Percentiles rank a stretch among this genome's conserved stretches.
Evolutionary conservation across 1,140 invertebrate genomes (phyloP).

Genomic region (Sycobia sp.): DNA sequence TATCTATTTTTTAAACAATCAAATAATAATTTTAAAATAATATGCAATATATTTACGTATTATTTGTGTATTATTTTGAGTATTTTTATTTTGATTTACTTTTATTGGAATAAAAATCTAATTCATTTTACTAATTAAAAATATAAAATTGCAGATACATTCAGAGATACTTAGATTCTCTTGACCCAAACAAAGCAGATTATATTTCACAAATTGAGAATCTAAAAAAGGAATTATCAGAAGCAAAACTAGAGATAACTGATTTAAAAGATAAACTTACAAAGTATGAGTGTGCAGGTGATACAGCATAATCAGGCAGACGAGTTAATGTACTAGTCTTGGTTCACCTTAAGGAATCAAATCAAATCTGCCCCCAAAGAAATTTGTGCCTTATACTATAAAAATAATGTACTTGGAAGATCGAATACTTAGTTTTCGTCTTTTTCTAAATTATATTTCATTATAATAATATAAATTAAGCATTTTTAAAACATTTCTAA

Average conservation of each 20-base stretch:
- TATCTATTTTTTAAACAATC: conserved; percentile 36
- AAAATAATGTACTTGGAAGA: conserved; percentile 7
- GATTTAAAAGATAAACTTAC: conserved; percentile 60
- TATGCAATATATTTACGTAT: not conserved
- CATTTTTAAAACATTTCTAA: no score
- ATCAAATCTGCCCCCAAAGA: conserved; percentile 16
- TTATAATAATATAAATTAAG: no score
- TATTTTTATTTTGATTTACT: not conserved
- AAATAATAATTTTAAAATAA: not conserved
- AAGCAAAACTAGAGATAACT: conserved; percentile 63
- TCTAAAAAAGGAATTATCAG: conserved; percentile 64
- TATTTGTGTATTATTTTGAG: not conserved
- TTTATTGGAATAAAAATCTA: not conserved
- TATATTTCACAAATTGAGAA: conserved; percentile 49
- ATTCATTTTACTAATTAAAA: conserved; percentile 35
- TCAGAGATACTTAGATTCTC: conserved; percentile 57
- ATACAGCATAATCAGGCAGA: conserved; percentile 16
- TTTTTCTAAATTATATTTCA: conserved; percentile 2
- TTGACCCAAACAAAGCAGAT: conserved; percentile 17
- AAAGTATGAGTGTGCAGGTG: conserved; percentile 41
- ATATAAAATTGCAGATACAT: conserved; percentile 59
- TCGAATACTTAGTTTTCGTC: conserved; percentile 7
- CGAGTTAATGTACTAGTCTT: conserved; percentile 42
- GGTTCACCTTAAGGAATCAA: conserved; percentile 33
- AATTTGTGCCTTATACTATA: conserved; percentile 38